Conservation (phyloP, 2,113 vertebrate species). For the Chaetorhynchus papuensis region DNA sequence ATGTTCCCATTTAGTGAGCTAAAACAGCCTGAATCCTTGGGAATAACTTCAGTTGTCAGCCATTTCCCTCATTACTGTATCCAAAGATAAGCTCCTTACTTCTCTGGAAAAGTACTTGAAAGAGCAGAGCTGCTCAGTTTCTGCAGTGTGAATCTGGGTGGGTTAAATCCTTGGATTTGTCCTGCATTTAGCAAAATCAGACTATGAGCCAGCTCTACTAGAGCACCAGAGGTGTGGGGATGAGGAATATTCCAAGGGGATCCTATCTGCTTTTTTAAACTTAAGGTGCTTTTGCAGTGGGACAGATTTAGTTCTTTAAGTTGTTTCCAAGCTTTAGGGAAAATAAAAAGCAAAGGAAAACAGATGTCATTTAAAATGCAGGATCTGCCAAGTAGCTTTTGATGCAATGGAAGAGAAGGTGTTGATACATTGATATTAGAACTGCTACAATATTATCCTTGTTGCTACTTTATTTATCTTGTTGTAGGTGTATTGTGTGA, state of each 20-base stretch:
- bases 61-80: not conserved
- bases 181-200: not conserved
- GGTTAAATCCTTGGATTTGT: not conserved
- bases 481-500: not conserved
- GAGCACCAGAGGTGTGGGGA: not conserved
- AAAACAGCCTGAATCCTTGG: not conserved
- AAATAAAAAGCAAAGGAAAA: not conserved
- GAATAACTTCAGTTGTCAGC: not conserved
- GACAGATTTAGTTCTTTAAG: not conserved
- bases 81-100: not conserved
- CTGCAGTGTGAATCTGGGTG: not conserved
- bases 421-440: not conserved
- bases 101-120: not conserved
- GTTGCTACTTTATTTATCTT: not conserved
- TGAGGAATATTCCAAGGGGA: not conserved
- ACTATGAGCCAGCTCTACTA: not conserved
- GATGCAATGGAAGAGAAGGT: not conserved
- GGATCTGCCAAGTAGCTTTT: not conserved
- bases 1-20: not conserved
- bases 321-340: not conserved
- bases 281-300: not conserved
- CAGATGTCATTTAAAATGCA: not conserved
- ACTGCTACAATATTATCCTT: not conserved
- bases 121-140: not conserved
- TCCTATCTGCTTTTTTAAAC: not conserved